phyloP scores from a whole-genome alignment of 2,113 vertebrate species.

The Oreocharis arfaki region DNA sequence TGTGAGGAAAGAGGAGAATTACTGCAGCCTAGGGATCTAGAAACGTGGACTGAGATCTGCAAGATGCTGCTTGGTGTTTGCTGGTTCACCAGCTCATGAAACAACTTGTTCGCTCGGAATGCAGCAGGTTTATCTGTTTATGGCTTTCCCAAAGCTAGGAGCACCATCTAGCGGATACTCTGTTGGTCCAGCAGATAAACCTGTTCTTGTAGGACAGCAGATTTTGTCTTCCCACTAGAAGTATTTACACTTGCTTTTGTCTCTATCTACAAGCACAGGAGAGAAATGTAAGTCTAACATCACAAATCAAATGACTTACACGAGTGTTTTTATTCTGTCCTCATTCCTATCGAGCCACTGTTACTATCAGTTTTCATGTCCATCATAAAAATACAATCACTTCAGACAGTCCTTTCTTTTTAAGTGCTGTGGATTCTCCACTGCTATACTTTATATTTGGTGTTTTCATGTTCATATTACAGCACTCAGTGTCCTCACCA shows the following conservation, averaged over 20 bases:
- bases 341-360: not conserved
- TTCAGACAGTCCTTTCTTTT: not conserved
- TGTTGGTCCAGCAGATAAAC: not conserved
- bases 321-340: not conserved
- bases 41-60: not conserved
- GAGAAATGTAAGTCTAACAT: not conserved
- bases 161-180: conserved; percentile 36
- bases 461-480: not conserved
- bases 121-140: not conserved
- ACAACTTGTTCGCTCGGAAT: not conserved
- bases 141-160: not conserved
- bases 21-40: not conserved
- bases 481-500: not conserved
- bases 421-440: not conserved
- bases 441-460: not conserved
- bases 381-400: not conserved
- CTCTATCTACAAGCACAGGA: not conserved
- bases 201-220: not conserved
- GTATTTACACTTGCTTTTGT: not conserved
- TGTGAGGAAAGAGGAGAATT: not conserved
- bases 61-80: not conserved
- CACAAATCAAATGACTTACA: not conserved
- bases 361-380: not conserved
- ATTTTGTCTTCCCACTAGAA: not conserved
- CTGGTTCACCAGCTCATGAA: not conserved